Percentiles rank a stretch among this genome's conserved stretches.
These are phyloP conservation scores for Odontamblyopus rebecca DNA, from an alignment of 2,797 vertebrate species.

Conservation along the genomic window DNA sequence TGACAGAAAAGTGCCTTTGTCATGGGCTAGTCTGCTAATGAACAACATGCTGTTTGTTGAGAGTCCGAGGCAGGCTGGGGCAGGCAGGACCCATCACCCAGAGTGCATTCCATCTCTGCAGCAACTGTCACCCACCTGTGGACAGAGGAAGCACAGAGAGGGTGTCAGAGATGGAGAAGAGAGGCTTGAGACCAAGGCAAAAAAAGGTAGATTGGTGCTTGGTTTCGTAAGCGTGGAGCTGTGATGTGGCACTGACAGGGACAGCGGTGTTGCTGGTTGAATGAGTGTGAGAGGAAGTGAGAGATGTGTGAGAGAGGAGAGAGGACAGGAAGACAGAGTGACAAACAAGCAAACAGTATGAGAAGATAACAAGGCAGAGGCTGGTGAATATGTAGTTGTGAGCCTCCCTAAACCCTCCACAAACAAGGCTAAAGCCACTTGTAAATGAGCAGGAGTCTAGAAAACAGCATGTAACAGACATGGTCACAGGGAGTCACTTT, in stretches of 20 bases:
- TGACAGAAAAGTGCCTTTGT: slow-evolving; percentile 18
- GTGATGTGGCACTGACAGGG: slow-evolving; percentile 49
- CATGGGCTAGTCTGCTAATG: background rate
- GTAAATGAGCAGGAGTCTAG: background rate
- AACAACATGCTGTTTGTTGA: slow-evolving; percentile 19
- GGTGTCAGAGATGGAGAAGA: slow-evolving; percentile 24
- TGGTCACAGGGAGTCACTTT: background rate
- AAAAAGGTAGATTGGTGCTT: slow-evolving; percentile 5
- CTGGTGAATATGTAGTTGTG: slow-evolving; percentile 34
- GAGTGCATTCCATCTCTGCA: slow-evolving; percentile 31
- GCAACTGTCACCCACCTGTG: slow-evolving; percentile 33
- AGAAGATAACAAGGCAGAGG: slow-evolving; percentile 29
- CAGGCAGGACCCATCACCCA: slow-evolving; percentile 35
- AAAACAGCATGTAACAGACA: background rate
- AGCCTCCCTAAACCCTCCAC: slow-evolving; percentile 2
- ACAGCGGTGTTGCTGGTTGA: slow-evolving; percentile 27
- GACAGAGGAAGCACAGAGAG: slow-evolving; percentile 35
- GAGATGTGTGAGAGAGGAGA: slow-evolving; percentile 33
- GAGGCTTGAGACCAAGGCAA: background rate
- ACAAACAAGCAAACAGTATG: slow-evolving; percentile 30
- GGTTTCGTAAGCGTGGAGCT: slow-evolving; percentile 22
- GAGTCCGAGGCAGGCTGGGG: slow-evolving; percentile 27
- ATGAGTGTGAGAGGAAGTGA: slow-evolving; percentile 24
- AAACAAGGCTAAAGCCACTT: slow-evolving; percentile 25
- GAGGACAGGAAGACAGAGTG: slow-evolving; percentile 27